Percentiles rank a stretch among this genome's conserved stretches.
phyloP scores from a whole-genome alignment of 2,113 vertebrate species.

The Dromas ardeola region DNA sequence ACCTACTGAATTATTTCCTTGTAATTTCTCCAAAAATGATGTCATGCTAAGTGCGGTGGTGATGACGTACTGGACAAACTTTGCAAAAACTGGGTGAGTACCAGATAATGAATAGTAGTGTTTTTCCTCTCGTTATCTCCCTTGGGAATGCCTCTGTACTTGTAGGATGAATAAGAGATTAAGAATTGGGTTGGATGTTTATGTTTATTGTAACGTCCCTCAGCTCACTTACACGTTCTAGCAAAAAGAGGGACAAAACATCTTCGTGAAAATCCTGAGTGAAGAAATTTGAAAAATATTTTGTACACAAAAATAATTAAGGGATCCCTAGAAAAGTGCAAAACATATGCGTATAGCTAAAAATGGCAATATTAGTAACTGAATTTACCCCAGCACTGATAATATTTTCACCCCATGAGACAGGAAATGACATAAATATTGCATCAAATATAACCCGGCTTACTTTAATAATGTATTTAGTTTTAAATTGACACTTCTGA shows the following conservation, averaged over 20 bases:
- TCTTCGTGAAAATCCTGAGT: accelerated
- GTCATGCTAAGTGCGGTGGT: constrained; percentile 99
- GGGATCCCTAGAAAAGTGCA: neutral
- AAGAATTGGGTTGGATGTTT: neutral
- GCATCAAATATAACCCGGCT: neutral
- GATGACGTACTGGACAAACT: constrained; percentile 99
- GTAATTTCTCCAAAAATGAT: constrained; percentile 99
- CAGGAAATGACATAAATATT: neutral
- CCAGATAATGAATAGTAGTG: neutral
- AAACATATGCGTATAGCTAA: neutral
- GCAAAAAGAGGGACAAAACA: neutral
- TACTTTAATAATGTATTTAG: neutral
- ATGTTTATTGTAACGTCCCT: neutral
- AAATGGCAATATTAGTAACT: neutral
- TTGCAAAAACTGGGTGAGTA: constrained; percentile 97
- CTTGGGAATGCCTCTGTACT: neutral
- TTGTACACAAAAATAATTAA: neutral
- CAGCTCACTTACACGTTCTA: neutral
- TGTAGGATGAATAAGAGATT: neutral
- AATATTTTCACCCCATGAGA: neutral
- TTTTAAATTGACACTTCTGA: neutral
- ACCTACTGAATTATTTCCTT: constrained; percentile 97
- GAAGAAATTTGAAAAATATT: neutral
- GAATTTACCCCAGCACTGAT: neutral
- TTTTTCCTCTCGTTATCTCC: neutral